These are phyloP conservation scores for Simalia tracyae DNA, from an alignment of 2,797 vertebrate species.

Conservation along the genomic window DNA sequence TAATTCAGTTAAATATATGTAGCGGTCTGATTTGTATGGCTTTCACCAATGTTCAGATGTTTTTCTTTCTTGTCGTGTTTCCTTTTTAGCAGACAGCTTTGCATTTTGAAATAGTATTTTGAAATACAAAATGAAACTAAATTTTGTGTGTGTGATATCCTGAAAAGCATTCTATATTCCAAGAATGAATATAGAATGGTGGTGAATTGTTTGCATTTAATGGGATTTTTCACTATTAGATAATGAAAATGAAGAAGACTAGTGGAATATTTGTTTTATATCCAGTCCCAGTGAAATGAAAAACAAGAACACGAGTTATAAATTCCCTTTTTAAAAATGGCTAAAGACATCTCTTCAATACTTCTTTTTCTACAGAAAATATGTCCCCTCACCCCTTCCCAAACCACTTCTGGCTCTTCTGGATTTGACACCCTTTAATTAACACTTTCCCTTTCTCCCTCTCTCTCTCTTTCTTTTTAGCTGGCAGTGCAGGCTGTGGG, in stretches of 20 bases:
- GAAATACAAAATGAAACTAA: constrained; percentile 12
- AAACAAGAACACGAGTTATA: constrained; percentile 16
- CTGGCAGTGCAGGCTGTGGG: constrained; percentile 49
- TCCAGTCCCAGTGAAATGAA: not conserved
- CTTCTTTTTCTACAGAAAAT: constrained; percentile 53
- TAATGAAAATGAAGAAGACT: constrained; percentile 22
- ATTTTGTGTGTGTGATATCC: not conserved
- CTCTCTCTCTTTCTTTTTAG: constrained; percentile 20
- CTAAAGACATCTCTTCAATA: constrained; percentile 27
- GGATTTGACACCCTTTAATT: constrained; percentile 74
- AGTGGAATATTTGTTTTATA: constrained; percentile 1
- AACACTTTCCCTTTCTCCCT: constrained; percentile 29
- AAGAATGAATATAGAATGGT: not conserved
- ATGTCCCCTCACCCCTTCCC: constrained; percentile 12
- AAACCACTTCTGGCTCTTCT: constrained; percentile 27
- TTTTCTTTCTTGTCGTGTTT: constrained; percentile 25
- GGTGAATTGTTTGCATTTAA: not conserved
- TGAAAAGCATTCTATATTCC: not conserved
- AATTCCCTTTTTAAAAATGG: constrained; percentile 47
- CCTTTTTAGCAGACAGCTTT: constrained; percentile 3
- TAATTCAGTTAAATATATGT: not conserved
- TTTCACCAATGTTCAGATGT: constrained; percentile 10
- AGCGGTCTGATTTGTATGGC: not conserved
- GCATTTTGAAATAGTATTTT: constrained; percentile 7
- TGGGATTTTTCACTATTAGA: constrained; percentile 7